A percentile compares a stretch with the other conserved stretches of the same genome.
These are phyloP conservation scores for Meloidogyne floridensis DNA, from an alignment of 1,140 invertebrate species.

Conservation along the genomic window DNA sequence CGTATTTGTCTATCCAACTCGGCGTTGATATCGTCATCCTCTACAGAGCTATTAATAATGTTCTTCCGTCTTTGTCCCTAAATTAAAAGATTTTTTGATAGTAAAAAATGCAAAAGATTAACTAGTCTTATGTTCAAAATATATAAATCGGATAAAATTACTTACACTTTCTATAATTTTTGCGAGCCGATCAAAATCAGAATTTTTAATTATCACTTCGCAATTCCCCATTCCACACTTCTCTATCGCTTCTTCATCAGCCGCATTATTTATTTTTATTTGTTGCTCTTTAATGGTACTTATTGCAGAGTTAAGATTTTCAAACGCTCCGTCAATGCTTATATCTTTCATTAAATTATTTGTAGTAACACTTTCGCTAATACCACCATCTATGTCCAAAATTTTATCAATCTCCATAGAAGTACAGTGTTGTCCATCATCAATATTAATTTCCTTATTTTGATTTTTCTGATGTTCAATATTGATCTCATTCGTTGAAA, in stretches of 20 bases:
- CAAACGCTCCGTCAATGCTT: no score
- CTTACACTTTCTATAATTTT: background rate
- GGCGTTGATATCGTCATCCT: background rate
- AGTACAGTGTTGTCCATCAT: no score
- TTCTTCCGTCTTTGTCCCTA: no score
- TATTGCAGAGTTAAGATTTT: no score
- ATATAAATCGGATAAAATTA: background rate
- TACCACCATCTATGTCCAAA: no score
- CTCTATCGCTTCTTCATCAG: slow-evolving; percentile 20
- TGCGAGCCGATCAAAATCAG: background rate
- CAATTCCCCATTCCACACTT: slow-evolving; percentile 8
- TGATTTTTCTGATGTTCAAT: no score
- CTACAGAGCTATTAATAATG: background rate
- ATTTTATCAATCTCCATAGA: no score
- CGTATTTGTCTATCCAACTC: slow-evolving; percentile 13
- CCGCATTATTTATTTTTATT: background rate
- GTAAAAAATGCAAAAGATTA: background rate
- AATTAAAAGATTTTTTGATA: background rate
- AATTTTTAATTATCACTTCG: background rate
- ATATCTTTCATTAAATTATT: no score
- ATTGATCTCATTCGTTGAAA: no score
- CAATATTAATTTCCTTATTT: no score
- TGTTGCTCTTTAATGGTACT: background rate
- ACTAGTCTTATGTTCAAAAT: background rate
- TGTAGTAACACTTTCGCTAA: no score